phyloP scores from a whole-genome alignment of 2,797 vertebrate genomes.

The Fistularia commersonii region DNA sequence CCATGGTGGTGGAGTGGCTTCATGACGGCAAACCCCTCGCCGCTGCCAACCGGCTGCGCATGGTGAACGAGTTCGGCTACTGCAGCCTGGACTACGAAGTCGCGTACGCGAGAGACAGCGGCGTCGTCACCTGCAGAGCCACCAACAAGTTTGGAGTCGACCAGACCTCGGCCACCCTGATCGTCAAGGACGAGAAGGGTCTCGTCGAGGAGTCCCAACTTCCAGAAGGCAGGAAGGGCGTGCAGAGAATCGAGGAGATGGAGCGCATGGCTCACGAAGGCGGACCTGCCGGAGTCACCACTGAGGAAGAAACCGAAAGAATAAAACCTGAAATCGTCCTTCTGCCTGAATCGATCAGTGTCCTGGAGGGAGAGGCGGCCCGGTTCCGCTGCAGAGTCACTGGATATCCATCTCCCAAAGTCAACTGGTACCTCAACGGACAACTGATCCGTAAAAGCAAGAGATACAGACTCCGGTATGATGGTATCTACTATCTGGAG shows the following conservation, averaged over 20 bases:
- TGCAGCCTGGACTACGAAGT: conserved; percentile 95
- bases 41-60: conserved; percentile 92
- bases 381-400: conserved; percentile 95
- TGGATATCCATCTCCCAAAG: conserved; percentile 92
- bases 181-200: conserved; percentile 98
- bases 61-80: conserved; percentile 98
- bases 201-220: conserved; percentile 94
- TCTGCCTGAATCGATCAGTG: conserved; percentile 87
- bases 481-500: conserved; percentile 96
- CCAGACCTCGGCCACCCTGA: conserved; percentile 92
- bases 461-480: conserved; percentile 90
- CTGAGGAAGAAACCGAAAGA: conserved; percentile 85
- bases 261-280: conserved; percentile 90
- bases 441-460: conserved; percentile 98
- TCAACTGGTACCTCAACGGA: conserved; percentile 98
- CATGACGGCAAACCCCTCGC: conserved; percentile 94
- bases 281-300: conserved; percentile 79
- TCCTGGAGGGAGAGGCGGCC: conserved; percentile 89
- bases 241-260: conserved; percentile 88
- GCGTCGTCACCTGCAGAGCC: conserved; percentile 93
- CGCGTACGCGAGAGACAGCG: conserved; percentile 95
- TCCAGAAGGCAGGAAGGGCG: conserved; percentile 89
- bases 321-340: conserved; percentile 94
- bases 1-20: conserved; percentile 94
- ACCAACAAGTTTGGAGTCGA: conserved; percentile 96